phyloP scores from a whole-genome alignment of 2,888 invertebrate genomes.

The Neocrepidodera transversa region DNA sequence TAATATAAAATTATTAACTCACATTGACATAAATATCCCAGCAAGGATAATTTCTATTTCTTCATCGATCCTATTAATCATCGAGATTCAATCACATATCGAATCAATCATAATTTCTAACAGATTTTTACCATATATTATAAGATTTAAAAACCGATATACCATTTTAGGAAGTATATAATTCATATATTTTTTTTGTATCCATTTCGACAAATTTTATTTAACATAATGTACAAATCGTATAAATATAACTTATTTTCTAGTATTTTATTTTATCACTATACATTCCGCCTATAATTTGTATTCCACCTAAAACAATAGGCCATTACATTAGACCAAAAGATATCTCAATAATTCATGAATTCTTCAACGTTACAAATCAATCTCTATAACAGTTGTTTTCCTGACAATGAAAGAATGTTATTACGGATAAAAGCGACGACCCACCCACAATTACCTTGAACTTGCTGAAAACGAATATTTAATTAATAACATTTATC shows the following conservation, averaged over 20 bases:
- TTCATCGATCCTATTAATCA: conserved; percentile 3
- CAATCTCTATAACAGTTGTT: conserved; percentile 13
- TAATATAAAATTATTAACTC: conserved; percentile 3
- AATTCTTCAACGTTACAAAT: conserved; percentile 4
- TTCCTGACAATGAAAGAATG: conserved; percentile 25
- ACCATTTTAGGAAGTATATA: conserved; percentile 5
- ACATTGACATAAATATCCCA: conserved; percentile 6
- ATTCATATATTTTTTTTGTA: conserved; percentile 1
- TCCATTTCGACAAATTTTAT: too few species aligned
- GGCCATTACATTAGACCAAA: background rate
- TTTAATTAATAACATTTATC: conserved; percentile 35
- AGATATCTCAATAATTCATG: conserved; percentile 13
- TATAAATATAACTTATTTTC: background rate
- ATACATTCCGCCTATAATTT: conserved; percentile 1
- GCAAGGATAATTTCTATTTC: conserved; percentile 4
- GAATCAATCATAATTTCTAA: conserved; percentile 10
- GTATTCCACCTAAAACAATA: conserved; percentile 2
- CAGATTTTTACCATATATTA: conserved; percentile 11
- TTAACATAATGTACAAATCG: too few species aligned
- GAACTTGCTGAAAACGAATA: conserved; percentile 36
- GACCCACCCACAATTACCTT: conserved; percentile 36
- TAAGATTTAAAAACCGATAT: background rate
- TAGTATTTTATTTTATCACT: background rate
- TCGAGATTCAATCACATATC: background rate
- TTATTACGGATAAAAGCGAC: conserved; percentile 18